Conservation (phyloP, 2,888 invertebrate species). For the Dorcus hopei region DNA sequence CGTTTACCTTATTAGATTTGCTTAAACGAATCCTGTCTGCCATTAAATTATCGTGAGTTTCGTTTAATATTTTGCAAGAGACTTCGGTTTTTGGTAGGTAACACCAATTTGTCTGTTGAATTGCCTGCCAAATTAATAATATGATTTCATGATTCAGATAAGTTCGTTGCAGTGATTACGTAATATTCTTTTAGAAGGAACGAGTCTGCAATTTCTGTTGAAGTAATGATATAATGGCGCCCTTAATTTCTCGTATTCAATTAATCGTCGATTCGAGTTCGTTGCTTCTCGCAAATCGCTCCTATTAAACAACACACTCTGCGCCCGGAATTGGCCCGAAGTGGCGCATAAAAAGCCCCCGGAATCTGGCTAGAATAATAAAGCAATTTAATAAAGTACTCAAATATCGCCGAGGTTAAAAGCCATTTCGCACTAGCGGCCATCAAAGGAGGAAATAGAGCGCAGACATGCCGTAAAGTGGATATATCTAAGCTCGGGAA, state of each 20-base stretch:
- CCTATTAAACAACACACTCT: not conserved
- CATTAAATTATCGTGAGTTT: too few relatives aligned
- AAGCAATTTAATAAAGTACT: slow-evolving; percentile 30
- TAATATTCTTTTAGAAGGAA: too few relatives aligned
- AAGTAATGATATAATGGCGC: too few relatives aligned
- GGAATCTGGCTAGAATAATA: slow-evolving; percentile 25
- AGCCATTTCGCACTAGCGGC: slow-evolving; percentile 25
- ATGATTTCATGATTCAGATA: too few relatives aligned
- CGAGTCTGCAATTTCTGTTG: too few relatives aligned
- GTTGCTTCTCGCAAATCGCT: not conserved
- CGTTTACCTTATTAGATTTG: too few relatives aligned
- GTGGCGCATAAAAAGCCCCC: slow-evolving; percentile 15
- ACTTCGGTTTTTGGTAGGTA: too few relatives aligned
- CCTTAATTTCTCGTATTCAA: not conserved
- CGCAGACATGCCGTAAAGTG: slow-evolving; percentile 1
- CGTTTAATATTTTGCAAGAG: too few relatives aligned
- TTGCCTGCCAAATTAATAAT: too few relatives aligned
- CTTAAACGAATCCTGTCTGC: too few relatives aligned
- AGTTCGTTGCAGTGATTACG: too few relatives aligned
- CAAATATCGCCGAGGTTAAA: slow-evolving; percentile 26
- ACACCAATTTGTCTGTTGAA: too few relatives aligned
- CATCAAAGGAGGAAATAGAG: slow-evolving; percentile 17
- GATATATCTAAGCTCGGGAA: slow-evolving; percentile 2
- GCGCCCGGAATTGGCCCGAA: slow-evolving; percentile 1
- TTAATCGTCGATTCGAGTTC: not conserved